These are phyloP conservation scores for Acronicta psi DNA, from an alignment of 2,888 invertebrate genomes.

Conservation along the genomic window DNA sequence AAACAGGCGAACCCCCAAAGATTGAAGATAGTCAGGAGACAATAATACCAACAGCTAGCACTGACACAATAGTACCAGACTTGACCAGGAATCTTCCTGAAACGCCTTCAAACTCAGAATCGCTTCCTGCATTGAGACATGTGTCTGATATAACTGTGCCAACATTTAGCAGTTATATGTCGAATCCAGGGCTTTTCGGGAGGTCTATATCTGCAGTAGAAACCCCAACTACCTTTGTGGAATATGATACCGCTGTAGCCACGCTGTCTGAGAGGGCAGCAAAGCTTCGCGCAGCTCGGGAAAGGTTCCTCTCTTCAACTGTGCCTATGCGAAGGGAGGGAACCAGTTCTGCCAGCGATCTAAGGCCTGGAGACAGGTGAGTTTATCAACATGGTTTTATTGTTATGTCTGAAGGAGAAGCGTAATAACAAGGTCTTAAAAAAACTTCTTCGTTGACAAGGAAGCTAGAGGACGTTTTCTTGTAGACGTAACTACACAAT, in stretches of 20 bases:
- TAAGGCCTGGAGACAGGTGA: conserved; percentile 82
- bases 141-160: conserved; percentile 76
- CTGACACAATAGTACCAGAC: conserved; percentile 79
- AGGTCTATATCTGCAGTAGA: conserved; percentile 77
- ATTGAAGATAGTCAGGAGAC: conserved; percentile 77
- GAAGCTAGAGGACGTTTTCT: no score
- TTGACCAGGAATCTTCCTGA: conserved; percentile 63
- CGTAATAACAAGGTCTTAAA: no score
- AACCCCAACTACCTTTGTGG: conserved; percentile 57
- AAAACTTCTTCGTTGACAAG: no score
- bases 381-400: conserved; percentile 6
- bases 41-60: conserved; percentile 72
- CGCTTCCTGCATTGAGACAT: conserved; percentile 71
- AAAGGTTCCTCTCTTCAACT: conserved; percentile 91
- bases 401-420: no score
- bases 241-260: conserved; percentile 67
- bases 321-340: conserved; percentile 81
- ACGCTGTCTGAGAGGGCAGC: conserved; percentile 86
- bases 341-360: conserved; percentile 82
- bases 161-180: conserved; percentile 71
- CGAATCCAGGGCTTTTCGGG: conserved; percentile 69
- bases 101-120: conserved; percentile 48
- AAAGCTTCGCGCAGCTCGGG: conserved; percentile 92
- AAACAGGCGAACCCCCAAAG: conserved; percentile 57
- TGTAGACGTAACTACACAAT: no score